Conservation (phyloP, 2,797 vertebrate genomes). For the Hylomyscus alleni region DNA sequence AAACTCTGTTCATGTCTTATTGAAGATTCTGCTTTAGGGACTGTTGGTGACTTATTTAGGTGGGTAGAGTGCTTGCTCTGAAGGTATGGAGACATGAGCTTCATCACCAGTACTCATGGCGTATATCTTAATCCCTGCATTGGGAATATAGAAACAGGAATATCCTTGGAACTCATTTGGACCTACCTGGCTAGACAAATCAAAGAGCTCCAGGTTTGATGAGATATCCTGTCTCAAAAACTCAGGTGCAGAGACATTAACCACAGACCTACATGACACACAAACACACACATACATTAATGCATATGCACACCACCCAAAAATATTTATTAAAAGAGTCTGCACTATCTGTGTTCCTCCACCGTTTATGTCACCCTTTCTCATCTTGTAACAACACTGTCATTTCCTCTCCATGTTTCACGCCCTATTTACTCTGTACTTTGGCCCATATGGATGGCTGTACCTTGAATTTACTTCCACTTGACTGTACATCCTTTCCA, state of each 20-base stretch:
- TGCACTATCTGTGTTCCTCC: neutral
- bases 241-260: neutral
- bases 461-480: neutral
- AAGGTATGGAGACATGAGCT: neutral
- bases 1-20: neutral
- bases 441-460: neutral
- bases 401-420: neutral
- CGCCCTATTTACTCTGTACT: neutral
- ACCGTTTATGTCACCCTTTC: rapidly evolving
- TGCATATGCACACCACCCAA: neutral
- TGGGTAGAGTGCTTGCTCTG: neutral
- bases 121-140: neutral
- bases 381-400: neutral
- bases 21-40: neutral
- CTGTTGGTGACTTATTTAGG: neutral
- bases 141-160: neutral
- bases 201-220: neutral
- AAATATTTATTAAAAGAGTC: neutral
- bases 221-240: neutral
- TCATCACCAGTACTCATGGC: neutral
- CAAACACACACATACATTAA: neutral
- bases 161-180: rapidly evolving
- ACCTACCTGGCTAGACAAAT: neutral
- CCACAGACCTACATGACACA: neutral
- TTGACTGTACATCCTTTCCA: neutral